Evolutionary conservation across 2,113 vertebrate genomes (phyloP).

Genomic region (Nibea coibor): DNA sequence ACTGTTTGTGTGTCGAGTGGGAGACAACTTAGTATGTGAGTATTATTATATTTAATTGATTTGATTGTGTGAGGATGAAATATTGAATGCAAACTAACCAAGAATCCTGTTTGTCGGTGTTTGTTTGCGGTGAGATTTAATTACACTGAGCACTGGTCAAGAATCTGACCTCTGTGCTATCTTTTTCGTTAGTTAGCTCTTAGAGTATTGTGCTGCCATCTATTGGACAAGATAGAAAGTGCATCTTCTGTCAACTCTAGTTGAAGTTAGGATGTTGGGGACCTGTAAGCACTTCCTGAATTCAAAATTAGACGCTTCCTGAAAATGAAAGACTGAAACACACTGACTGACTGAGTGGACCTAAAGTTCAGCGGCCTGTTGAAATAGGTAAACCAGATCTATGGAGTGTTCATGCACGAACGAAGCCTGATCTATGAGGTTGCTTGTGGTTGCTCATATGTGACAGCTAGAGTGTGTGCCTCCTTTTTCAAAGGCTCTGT

Average conservation of each 20-base stretch:
- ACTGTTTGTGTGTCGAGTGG: background rate
- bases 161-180: background rate
- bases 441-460: slow-evolving; percentile 5
- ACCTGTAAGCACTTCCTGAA: slow-evolving; percentile 54
- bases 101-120: background rate
- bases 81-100: background rate
- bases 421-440: background rate
- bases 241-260: background rate
- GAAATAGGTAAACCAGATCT: background rate
- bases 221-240: slow-evolving; percentile 35
- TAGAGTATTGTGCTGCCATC: slow-evolving; percentile 46
- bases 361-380: slow-evolving; percentile 1
- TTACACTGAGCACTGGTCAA: background rate
- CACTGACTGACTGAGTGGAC: background rate
- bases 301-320: slow-evolving; percentile 41
- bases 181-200: background rate
- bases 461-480: background rate
- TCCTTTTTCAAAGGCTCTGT: background rate
- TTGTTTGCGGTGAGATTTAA: background rate
- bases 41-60: background rate
- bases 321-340: background rate
- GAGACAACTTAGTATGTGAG: background rate
- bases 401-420: background rate
- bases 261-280: background rate
- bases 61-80: background rate